Evolutionary conservation across 2,888 invertebrate species (phyloP).

Genomic region (Drosophila paracracens): DNA sequence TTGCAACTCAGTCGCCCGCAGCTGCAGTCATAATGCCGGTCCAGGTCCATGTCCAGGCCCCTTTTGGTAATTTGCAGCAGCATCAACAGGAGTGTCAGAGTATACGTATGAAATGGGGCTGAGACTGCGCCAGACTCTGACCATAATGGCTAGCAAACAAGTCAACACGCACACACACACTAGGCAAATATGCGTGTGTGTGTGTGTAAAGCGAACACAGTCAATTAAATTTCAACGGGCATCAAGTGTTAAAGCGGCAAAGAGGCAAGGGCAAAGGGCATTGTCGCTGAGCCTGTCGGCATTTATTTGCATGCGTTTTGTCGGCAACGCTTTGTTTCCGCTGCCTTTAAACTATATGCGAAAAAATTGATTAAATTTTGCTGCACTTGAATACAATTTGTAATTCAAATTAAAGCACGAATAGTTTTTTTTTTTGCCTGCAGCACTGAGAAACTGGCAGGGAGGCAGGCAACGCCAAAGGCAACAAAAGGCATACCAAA

Average conservation of each 20-base stretch:
- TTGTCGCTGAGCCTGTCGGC: slow-evolving; percentile 34
- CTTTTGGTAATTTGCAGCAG: slow-evolving; percentile 58
- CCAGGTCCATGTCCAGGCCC: slow-evolving; percentile 10
- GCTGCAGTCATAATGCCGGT: slow-evolving; percentile 23
- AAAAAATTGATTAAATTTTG: slow-evolving; percentile 71
- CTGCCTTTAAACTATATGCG: slow-evolving; percentile 49
- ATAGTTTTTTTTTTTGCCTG: slow-evolving; percentile 47
- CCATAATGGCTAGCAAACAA: slow-evolving; percentile 60
- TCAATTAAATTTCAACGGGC: slow-evolving; percentile 75
- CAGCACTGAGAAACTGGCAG: slow-evolving; percentile 2
- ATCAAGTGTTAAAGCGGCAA: slow-evolving; percentile 68
- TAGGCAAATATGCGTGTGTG: slow-evolving; percentile 35
- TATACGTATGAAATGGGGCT: slow-evolving; percentile 6
- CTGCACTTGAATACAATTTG: slow-evolving; percentile 69
- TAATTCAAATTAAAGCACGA: slow-evolving; percentile 78
- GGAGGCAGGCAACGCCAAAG: neutral
- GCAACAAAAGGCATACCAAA: slow-evolving; percentile 76
- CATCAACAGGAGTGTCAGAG: slow-evolving; percentile 44
- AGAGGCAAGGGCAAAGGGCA: neutral
- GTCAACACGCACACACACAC: slow-evolving; percentile 32
- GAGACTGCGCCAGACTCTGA: slow-evolving; percentile 28
- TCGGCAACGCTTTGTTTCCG: slow-evolving; percentile 12
- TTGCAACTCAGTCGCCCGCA: slow-evolving; percentile 65
- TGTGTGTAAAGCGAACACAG: slow-evolving; percentile 55
- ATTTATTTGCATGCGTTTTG: slow-evolving; percentile 42